Conservation (phyloP, 2,888 invertebrate genomes). For the Darwinula stevensoni region DNA sequence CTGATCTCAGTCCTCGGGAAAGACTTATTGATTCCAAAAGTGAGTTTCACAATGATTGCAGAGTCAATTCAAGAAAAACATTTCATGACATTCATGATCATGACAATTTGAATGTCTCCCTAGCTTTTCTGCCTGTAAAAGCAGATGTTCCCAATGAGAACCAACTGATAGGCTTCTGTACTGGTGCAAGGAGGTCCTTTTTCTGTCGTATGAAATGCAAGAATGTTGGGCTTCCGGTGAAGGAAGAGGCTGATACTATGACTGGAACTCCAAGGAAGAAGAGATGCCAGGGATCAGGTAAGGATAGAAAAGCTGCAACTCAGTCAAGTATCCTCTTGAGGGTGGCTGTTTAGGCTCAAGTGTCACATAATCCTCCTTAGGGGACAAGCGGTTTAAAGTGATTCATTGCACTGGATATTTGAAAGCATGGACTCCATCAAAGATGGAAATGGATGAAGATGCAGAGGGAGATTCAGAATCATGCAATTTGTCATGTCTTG, state of each 20-base stretch:
- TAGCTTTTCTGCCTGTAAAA: slow-evolving; percentile 73
- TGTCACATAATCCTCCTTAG: too few species aligned
- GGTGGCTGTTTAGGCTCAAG: too few species aligned
- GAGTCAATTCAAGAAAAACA: too few species aligned
- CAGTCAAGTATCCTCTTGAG: too few species aligned
- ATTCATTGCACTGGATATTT: slow-evolving; percentile 78
- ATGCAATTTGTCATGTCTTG: slow-evolving; percentile 48
- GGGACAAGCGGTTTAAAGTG: slow-evolving; percentile 55
- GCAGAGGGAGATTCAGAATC: slow-evolving; percentile 25
- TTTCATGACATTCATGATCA: too few species aligned
- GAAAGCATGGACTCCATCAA: slow-evolving; percentile 64
- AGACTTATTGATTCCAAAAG: slow-evolving; percentile 59
- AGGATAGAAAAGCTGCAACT: too few species aligned
- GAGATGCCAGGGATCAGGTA: too few species aligned
- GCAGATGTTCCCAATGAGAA: slow-evolving; percentile 34
- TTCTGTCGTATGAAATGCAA: slow-evolving; percentile 77
- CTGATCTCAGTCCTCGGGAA: slow-evolving; percentile 61
- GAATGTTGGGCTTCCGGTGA: slow-evolving; percentile 24
- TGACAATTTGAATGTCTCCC: too few species aligned
- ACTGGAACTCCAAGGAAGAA: too few species aligned
- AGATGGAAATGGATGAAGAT: slow-evolving; percentile 36
- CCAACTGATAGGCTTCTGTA: slow-evolving; percentile 44
- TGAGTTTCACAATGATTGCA: too few species aligned
- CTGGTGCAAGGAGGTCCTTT: slow-evolving; percentile 68
- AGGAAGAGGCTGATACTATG: too few species aligned